Conservation (phyloP, 2,113 vertebrate genomes). For the Sceloporus undulatus region DNA sequence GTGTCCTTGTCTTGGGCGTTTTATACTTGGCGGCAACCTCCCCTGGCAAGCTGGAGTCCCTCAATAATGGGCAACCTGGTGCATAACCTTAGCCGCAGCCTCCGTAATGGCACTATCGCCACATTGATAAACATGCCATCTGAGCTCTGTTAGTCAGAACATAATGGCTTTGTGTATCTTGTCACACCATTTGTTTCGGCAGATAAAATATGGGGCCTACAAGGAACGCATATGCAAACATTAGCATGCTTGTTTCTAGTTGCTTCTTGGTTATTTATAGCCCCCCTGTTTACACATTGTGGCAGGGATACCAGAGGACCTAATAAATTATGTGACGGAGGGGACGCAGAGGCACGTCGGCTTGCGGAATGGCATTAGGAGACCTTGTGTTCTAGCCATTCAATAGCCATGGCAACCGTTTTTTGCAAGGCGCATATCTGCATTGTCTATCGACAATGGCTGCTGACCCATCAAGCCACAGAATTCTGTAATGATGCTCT, state of each 20-base stretch:
- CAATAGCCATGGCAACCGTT: slow-evolving; percentile 62
- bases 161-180: slow-evolving; percentile 69
- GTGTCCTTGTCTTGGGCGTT: slow-evolving; percentile 25
- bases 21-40: slow-evolving; percentile 26
- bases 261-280: slow-evolving; percentile 70
- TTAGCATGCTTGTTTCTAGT: slow-evolving; percentile 54
- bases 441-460: neutral
- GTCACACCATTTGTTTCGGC: slow-evolving; percentile 68
- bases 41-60: slow-evolving; percentile 59
- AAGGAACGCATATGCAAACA: slow-evolving; percentile 59
- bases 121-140: slow-evolving; percentile 64
- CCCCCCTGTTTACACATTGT: slow-evolving; percentile 54
- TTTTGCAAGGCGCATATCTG: neutral
- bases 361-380: slow-evolving; percentile 36
- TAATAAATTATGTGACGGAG: slow-evolving; percentile 21
- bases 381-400: slow-evolving; percentile 42
- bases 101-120: slow-evolving; percentile 52
- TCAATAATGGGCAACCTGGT: slow-evolving; percentile 61
- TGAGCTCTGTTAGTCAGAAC: slow-evolving; percentile 63
- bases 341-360: neutral
- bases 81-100: slow-evolving; percentile 53
- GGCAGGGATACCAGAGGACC: slow-evolving; percentile 56
- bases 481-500: slow-evolving; percentile 37
- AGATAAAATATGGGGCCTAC: slow-evolving; percentile 66
- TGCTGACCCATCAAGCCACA: neutral